These are phyloP conservation scores for Campylomormyrus numenius DNA, from an alignment of 2,113 vertebrate species.

Conservation along the genomic window DNA sequence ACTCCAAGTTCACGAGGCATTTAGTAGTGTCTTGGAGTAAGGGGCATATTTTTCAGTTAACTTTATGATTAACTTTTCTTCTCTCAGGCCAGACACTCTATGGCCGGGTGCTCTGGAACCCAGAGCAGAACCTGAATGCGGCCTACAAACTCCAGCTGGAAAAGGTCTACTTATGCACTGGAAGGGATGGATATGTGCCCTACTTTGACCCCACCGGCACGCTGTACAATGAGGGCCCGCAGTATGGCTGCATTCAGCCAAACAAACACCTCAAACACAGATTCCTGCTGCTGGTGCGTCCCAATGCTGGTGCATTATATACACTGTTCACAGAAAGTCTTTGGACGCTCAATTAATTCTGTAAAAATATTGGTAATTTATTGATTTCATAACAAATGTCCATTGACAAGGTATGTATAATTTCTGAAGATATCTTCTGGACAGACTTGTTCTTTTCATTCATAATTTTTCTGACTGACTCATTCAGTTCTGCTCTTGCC, in stretches of 20 bases:
- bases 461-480: background rate
- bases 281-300: slow-evolving; percentile 84
- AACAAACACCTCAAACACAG: slow-evolving; percentile 91
- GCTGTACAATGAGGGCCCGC: slow-evolving; percentile 89
- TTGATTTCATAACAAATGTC: background rate
- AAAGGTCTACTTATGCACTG: slow-evolving; percentile 94
- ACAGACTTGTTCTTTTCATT: background rate
- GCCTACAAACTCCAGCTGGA: slow-evolving; percentile 91
- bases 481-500: background rate
- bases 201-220: slow-evolving; percentile 95
- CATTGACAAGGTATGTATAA: background rate
- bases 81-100: slow-evolving; percentile 83
- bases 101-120: slow-evolving; percentile 89
- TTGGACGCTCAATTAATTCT: background rate
- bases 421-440: background rate
- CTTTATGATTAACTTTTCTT: background rate
- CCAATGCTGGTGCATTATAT: background rate
- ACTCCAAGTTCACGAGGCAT: background rate
- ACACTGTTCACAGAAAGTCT: background rate
- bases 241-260: slow-evolving; percentile 95
- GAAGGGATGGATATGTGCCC: slow-evolving; percentile 86
- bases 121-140: slow-evolving; percentile 86
- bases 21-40: background rate
- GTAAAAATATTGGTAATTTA: background rate
- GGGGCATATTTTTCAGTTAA: background rate